These are phyloP conservation scores for Chrysolophus pictus DNA, from an alignment of 2,797 vertebrate species.

Conservation along the genomic window DNA sequence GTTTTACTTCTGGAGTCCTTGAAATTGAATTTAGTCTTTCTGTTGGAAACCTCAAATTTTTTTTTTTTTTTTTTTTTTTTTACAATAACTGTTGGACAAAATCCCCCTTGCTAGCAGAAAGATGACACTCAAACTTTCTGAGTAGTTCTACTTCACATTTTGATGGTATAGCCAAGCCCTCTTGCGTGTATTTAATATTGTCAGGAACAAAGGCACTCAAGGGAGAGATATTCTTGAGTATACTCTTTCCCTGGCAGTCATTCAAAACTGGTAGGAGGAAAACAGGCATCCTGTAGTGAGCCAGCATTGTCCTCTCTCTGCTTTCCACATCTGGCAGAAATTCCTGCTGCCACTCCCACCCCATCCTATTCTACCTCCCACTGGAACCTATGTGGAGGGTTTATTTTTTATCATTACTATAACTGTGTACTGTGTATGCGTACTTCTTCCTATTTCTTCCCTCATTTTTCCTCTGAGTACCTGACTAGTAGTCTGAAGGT, in stretches of 20 bases:
- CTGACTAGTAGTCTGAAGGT: background rate
- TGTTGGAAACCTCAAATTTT: background rate
- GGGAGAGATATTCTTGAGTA: background rate
- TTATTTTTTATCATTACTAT: background rate
- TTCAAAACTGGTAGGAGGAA: constrained; percentile 48
- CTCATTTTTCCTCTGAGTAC: background rate
- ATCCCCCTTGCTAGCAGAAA: background rate
- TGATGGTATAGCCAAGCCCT: background rate
- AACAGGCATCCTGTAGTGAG: constrained; percentile 30
- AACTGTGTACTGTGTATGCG: background rate
- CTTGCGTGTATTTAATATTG: background rate
- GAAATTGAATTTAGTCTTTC: background rate
- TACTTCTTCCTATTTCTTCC: background rate
- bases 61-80: constrained; percentile 12
- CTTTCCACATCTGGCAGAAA: constrained; percentile 42
- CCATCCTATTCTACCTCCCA: background rate
- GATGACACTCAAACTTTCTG: background rate
- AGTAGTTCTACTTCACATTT: background rate
- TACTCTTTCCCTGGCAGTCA: constrained; percentile 13
- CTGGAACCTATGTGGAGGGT: background rate
- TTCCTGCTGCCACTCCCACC: constrained; percentile 10
- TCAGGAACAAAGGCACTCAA: background rate
- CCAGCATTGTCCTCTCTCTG: constrained; percentile 31
- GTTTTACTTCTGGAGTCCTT: background rate
- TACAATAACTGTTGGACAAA: background rate